Evolutionary conservation across 2,888 invertebrate genomes (phyloP).

Genomic region (Subacronicta megacephala): DNA sequence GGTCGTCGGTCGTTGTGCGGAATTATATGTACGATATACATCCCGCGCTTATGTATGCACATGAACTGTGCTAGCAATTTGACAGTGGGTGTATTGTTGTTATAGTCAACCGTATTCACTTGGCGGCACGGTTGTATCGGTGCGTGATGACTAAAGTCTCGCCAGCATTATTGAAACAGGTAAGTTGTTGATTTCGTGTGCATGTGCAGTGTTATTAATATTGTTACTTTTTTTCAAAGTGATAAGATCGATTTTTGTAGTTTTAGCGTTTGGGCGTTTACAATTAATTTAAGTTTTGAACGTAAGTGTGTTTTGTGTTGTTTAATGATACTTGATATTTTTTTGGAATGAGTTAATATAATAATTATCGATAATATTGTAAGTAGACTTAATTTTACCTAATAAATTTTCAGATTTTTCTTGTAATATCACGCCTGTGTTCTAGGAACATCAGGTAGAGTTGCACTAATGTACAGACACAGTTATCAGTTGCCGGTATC

Average conservation of each 20-base stretch:
- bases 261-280: too few relatives aligned
- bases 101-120: constrained; percentile 17
- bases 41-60: constrained; percentile 29
- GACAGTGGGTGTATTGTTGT: constrained; percentile 32
- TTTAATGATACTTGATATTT: too few relatives aligned
- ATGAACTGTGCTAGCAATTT: constrained; percentile 20
- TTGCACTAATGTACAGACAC: too few relatives aligned
- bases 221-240: constrained; percentile 23
- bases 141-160: constrained; percentile 68
- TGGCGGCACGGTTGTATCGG: constrained; percentile 9
- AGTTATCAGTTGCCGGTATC: too few relatives aligned
- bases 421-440: too few relatives aligned
- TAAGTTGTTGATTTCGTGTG: constrained; percentile 46
- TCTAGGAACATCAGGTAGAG: too few relatives aligned
- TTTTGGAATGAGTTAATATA: too few relatives aligned
- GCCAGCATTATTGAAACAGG: constrained; percentile 79
- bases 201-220: constrained; percentile 1
- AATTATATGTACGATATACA: constrained; percentile 29
- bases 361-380: too few relatives aligned
- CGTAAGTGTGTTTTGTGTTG: too few relatives aligned
- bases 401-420: too few relatives aligned
- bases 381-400: too few relatives aligned
- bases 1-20: constrained; percentile 52
- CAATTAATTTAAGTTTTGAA: too few relatives aligned
- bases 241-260: constrained; percentile 15